These are phyloP conservation scores for Burhinus oedicnemus DNA, from an alignment of 2,113 vertebrate genomes.

Conservation along the genomic window DNA sequence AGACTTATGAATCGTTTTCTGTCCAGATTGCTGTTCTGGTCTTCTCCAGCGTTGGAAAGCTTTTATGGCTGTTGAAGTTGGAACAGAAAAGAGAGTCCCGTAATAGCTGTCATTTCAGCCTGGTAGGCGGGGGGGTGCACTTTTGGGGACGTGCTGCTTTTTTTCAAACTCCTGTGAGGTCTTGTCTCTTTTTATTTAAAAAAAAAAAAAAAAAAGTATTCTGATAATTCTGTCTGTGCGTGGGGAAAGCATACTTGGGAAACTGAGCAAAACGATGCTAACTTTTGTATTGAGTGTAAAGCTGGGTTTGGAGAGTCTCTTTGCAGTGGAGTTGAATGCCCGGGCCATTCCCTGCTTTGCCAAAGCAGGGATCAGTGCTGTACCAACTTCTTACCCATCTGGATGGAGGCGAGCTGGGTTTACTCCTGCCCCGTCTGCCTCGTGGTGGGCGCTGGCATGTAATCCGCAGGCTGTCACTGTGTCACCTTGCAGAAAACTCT, in stretches of 20 bases:
- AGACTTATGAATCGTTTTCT: slow-evolving; percentile 61
- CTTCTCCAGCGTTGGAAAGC: not conserved
- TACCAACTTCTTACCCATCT: not conserved
- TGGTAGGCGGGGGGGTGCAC: not conserved
- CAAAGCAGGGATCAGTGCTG: not conserved
- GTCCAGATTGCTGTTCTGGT: slow-evolving; percentile 46
- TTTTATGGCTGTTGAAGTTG: slow-evolving; percentile 12
- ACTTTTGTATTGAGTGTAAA: not conserved
- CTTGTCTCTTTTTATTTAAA: not conserved
- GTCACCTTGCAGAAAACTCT: not conserved
- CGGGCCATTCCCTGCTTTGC: not conserved
- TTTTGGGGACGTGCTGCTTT: not conserved
- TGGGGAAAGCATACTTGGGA: not conserved
- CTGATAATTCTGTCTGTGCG: not conserved
- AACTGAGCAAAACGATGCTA: fast-evolving
- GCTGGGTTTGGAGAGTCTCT: fast-evolving
- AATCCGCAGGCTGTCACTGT: fast-evolving
- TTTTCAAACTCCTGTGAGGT: not conserved
- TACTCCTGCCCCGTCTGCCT: fast-evolving
- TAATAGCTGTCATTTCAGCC: not conserved
- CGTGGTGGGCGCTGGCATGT: fast-evolving
- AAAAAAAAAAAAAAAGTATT: not conserved
- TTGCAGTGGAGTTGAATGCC: not conserved
- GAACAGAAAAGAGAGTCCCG: not conserved
- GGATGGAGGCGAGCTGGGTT: fast-evolving